phyloP scores from a whole-genome alignment of 2,888 invertebrate genomes.

The Ommatoiulus sabulosus region DNA sequence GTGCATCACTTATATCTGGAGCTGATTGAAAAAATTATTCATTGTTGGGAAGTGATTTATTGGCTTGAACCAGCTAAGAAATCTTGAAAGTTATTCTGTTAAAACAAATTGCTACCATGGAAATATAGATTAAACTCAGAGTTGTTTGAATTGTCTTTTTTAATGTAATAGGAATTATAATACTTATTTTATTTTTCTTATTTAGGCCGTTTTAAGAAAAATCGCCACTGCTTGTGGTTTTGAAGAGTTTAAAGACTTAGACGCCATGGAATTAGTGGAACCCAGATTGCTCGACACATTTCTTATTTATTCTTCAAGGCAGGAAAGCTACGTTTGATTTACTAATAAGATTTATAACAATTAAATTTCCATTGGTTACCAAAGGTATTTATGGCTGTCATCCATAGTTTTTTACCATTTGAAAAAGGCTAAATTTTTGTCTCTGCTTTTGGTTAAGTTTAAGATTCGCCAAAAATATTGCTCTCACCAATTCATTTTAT shows the following conservation, averaged over 20 bases:
- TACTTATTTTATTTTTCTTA: neutral
- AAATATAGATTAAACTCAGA: neutral
- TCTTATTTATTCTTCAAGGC: slow-evolving; percentile 81
- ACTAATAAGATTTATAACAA: neutral
- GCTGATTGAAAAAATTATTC: too few species aligned
- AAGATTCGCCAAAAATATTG: neutral
- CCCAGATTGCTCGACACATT: slow-evolving; percentile 83
- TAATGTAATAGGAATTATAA: neutral
- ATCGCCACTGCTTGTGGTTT: slow-evolving; percentile 73
- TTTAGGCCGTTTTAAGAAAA: slow-evolving; percentile 76
- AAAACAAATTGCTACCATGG: neutral
- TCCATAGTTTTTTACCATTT: neutral
- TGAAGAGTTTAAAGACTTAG: slow-evolving; percentile 71
- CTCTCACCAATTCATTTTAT: neutral
- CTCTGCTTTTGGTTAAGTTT: neutral
- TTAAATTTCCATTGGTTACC: neutral
- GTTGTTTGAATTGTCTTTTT: neutral
- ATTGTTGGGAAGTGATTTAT: too few species aligned
- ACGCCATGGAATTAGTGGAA: slow-evolving; percentile 79
- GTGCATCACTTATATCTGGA: too few species aligned
- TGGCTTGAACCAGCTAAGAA: too few species aligned
- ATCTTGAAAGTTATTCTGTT: neutral
- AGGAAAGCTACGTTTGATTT: slow-evolving; percentile 80
- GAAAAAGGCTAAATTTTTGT: neutral
- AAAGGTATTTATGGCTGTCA: neutral